Base-by-base conservation (phyloP, 2,888 invertebrate genomes). In the Caenorhabditis macrosperma region DNA sequence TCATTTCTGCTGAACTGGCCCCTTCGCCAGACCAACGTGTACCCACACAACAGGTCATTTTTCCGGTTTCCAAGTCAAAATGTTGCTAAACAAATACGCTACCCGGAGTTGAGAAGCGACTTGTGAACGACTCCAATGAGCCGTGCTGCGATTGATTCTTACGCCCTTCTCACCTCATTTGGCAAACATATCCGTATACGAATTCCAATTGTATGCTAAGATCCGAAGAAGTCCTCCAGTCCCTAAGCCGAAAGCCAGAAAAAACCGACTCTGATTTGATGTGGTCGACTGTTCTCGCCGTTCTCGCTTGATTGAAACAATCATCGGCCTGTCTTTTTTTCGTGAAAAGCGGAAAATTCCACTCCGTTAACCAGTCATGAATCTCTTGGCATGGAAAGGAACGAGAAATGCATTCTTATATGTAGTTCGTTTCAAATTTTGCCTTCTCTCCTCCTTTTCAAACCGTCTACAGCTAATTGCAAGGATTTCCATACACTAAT, bases 71-170 rank as follows among this genome's bases (percentile, higher is more conserved):
- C 38, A 57, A 28, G n/a, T 57, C 30, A 30, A 22, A 41, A 74
- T 64, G 74, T 74, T 74, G 74, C 64, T 74, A 74, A 74, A 59
- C 74, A 74, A 74, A 74, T 50, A 64, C 33, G 57, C 41, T 61
- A 44, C 22, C 24, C 41, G 71, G 41, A 54, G 24, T 69, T 44
- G 17, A 46, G 35, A 61, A 57, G 35, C 54, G 74, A 57, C 64
- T 26, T 63, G 41, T 52, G 24, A 52, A 38, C 44, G 26, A 7
- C 20, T 50, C 24, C 38, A 74, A 74, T 74, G 64, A 64, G 57
- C 64, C 74, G 48, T 74, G 28, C 0, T 2, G n/a, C 54, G 30
- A 35, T 35, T 33, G 46, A 30, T 41, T 12, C 41, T 7, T 15
- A 6, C 22, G 12, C 26, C 22, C 60, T 60, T 60, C 26, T 22